Evolutionary conservation across 2,113 vertebrate genomes (phyloP).

Genomic region (Chaenogobius annularis): DNA sequence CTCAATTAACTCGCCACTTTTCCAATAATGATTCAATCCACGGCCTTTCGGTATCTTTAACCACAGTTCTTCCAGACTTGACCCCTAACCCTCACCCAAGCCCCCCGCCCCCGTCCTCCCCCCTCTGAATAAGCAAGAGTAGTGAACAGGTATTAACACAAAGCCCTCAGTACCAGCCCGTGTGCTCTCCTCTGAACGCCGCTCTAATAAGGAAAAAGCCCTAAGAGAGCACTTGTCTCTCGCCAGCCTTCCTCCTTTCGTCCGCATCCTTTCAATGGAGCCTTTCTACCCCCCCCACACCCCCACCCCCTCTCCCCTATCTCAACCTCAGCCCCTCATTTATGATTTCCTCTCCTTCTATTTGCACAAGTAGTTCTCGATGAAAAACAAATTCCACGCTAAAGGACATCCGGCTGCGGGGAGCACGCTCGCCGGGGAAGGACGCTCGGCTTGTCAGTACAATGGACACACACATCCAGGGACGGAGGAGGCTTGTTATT

Average conservation of each 20-base stretch:
- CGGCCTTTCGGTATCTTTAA: not conserved
- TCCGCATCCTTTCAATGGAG: constrained; percentile 53
- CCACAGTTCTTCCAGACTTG: no score
- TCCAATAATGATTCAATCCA: not conserved
- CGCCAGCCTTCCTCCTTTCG: constrained; percentile 53
- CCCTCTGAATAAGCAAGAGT: constrained; percentile 26
- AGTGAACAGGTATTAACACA: constrained; percentile 49
- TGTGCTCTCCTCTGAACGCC: constrained; percentile 55
- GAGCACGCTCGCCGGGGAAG: constrained; percentile 48
- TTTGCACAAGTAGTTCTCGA: constrained; percentile 69
- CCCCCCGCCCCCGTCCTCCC: not conserved
- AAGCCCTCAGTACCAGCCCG: constrained; percentile 43
- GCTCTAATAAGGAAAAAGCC: constrained; percentile 68
- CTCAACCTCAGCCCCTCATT: constrained; percentile 57
- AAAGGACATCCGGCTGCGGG: constrained; percentile 55
- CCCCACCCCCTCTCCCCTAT: constrained; percentile 3
- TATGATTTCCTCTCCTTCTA: constrained; percentile 64
- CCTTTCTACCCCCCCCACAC: constrained; percentile 47
- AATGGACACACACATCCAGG: constrained; percentile 2
- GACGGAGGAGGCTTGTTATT: not conserved
- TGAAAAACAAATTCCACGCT: constrained; percentile 64
- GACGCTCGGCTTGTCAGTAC: constrained; percentile 26
- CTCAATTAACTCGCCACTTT: no score
- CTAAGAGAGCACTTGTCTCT: constrained; percentile 67
- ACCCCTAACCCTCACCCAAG: no score